Conservation (phyloP, 2,888 invertebrate genomes). For the Chalcosyrphus nemorum region DNA sequence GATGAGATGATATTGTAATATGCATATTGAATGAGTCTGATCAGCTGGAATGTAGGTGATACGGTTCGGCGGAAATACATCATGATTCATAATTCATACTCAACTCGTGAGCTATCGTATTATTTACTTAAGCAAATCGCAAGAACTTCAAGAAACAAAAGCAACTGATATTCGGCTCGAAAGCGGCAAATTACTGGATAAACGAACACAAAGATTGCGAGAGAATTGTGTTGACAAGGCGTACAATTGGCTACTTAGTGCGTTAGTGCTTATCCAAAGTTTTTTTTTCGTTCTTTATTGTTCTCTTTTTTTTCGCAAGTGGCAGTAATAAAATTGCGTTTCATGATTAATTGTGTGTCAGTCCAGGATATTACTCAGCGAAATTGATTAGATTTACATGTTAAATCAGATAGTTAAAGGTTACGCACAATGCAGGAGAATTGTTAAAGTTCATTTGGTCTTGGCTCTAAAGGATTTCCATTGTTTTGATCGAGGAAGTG, state of each 20-base stretch:
- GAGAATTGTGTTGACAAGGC: constrained; percentile 46
- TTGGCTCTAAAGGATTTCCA: not conserved
- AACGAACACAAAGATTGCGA: constrained; percentile 26
- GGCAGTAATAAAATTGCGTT: constrained; percentile 33
- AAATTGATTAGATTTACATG: constrained; percentile 48
- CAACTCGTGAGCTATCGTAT: constrained; percentile 23
- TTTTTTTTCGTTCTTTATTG: not conserved
- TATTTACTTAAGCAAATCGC: constrained; percentile 47
- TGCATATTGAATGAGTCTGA: constrained; percentile 35
- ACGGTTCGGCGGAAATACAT: constrained; percentile 51
- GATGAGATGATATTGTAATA: constrained; percentile 17
- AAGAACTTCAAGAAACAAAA: constrained; percentile 6
- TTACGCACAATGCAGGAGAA: not conserved
- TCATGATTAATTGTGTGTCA: constrained; percentile 51
- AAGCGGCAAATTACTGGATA: constrained; percentile 41
- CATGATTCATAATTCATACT: constrained; percentile 45
- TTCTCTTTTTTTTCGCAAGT: not conserved
- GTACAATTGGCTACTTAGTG: constrained; percentile 17
- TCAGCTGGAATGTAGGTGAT: constrained; percentile 39
- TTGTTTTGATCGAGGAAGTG: not conserved
- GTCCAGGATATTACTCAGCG: constrained; percentile 59
- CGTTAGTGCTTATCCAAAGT: constrained; percentile 59
- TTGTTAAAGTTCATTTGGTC: not conserved
- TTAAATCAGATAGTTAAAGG: not conserved
- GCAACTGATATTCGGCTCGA: constrained; percentile 39